Percentiles rank a stretch among this genome's conserved stretches.
Conservation (phyloP, 2,113 vertebrate genomes). For the Notothenia coriiceps region DNA sequence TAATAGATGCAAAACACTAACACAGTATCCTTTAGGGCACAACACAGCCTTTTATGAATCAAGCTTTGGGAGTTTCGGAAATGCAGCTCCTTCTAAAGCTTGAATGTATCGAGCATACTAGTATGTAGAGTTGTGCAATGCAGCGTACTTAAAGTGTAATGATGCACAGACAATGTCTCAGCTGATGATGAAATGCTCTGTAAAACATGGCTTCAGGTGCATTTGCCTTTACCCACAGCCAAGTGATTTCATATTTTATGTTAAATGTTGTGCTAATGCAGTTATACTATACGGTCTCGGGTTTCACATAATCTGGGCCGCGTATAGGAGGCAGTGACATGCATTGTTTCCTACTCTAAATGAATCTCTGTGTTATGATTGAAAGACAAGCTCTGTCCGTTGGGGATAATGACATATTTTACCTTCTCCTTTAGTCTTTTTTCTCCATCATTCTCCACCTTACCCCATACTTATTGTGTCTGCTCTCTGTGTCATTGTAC, state of each 20-base stretch:
- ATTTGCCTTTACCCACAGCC: conserved; percentile 26
- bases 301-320: conserved; percentile 44
- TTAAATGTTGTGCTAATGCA: conserved; percentile 45
- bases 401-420: conserved; percentile 60
- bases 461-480: conserved; percentile 42
- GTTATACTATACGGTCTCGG: conserved; percentile 30
- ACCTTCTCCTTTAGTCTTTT: conserved; percentile 48
- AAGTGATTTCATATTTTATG: conserved; percentile 60
- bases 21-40: conserved; percentile 5
- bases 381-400: conserved; percentile 55
- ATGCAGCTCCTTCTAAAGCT: conserved; percentile 20
- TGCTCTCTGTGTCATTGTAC: conserved; percentile 50
- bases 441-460: conserved; percentile 1
- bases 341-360: conserved; percentile 50
- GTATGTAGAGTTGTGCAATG: conserved; percentile 35
- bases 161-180: conserved; percentile 43
- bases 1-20: conserved; percentile 15
- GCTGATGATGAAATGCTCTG: conserved; percentile 71
- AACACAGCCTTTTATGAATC: neutral
- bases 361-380: conserved; percentile 57
- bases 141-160: conserved; percentile 40
- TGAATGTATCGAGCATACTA: conserved; percentile 13
- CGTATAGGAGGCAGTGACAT: conserved; percentile 34
- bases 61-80: neutral
- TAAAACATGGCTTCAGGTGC: conserved; percentile 56